Conservation (phyloP, 2,113 vertebrate genomes). For the Solea senegalensis region DNA sequence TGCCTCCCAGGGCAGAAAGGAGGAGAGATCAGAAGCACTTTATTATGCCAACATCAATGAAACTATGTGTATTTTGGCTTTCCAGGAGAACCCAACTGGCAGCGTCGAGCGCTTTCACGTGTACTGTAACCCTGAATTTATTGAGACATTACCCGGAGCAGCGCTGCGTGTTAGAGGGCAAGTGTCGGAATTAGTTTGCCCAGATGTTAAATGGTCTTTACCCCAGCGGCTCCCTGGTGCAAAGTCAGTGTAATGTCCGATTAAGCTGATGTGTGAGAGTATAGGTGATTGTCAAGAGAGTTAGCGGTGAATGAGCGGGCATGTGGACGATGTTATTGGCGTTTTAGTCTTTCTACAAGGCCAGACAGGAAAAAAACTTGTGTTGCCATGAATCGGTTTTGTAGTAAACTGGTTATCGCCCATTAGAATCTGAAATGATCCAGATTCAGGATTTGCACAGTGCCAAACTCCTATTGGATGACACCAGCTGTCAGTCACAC, state of each 20-base stretch:
- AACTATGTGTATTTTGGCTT: not conserved
- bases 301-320: not conserved
- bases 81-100: not conserved
- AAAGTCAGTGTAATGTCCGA: not conserved
- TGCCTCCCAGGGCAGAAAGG: slow-evolving; percentile 30
- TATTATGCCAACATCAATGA: slow-evolving; percentile 31
- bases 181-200: not conserved
- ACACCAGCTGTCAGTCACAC: too few relatives aligned
- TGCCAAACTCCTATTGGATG: too few relatives aligned
- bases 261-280: not conserved
- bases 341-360: too few relatives aligned
- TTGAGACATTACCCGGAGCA: not conserved
- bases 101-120: not conserved
- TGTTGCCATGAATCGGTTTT: too few relatives aligned
- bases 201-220: not conserved
- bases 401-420: too few relatives aligned
- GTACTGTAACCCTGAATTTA: not conserved
- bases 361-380: too few relatives aligned
- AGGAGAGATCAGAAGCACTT: slow-evolving; percentile 49
- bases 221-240: not conserved
- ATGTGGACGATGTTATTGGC: not conserved
- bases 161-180: not conserved
- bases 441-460: too few relatives aligned
- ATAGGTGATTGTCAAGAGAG: not conserved
- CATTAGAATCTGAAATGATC: too few relatives aligned